Percentiles rank a stretch among this genome's conserved stretches.
Conservation (phyloP, 2,797 vertebrate genomes). For the Strix occidentalis region DNA sequence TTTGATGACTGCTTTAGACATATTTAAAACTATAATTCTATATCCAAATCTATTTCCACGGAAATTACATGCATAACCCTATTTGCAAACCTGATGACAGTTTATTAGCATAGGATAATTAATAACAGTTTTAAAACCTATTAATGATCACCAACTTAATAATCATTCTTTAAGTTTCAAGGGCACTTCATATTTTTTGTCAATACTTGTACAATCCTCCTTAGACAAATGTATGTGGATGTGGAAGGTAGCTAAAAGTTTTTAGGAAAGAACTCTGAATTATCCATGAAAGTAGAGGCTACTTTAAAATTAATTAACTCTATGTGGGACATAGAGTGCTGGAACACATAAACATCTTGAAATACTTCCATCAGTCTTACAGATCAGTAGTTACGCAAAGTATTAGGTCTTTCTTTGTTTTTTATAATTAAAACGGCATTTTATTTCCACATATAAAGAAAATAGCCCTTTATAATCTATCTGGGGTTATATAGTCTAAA, state of each 20-base stretch:
- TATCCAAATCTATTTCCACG: neutral
- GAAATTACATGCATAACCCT: neutral
- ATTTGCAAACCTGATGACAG: neutral
- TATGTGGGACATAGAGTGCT: neutral
- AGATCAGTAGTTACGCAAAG: neutral
- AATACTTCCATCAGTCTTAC: neutral
- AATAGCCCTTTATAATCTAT: neutral
- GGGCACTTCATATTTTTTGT: neutral
- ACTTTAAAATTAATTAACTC: neutral
- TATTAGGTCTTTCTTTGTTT: neutral
- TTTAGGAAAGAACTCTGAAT: neutral
- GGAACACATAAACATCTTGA: neutral
- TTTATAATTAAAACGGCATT: neutral
- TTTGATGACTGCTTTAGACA: neutral
- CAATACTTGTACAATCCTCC: neutral
- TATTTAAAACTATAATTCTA: neutral
- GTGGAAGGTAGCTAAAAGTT: neutral
- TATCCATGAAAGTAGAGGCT: neutral
- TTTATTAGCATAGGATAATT: neutral
- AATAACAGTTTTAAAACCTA: neutral
- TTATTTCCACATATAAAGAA: neutral
- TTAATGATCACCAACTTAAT: neutral
- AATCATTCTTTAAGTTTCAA: neutral
- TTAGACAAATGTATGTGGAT: neutral
- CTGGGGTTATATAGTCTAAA: neutral